phyloP scores from a whole-genome alignment of 1,140 invertebrate species.

The Dendrolimus kikuchii region DNA sequence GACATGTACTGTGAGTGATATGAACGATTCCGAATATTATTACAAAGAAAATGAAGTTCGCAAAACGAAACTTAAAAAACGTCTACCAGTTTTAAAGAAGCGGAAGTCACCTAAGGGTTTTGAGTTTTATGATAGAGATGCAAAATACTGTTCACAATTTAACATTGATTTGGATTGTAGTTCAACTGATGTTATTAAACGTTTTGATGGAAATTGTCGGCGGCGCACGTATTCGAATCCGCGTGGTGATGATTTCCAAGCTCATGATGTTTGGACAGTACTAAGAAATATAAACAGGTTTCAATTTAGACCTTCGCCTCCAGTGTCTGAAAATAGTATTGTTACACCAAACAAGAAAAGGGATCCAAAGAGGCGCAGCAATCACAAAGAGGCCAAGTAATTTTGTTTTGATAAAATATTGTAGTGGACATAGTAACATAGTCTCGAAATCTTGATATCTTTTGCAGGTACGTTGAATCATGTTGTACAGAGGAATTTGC shows the following conservation, averaged over 20 bases:
- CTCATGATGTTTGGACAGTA: slow-evolving; percentile 50
- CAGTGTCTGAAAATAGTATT: slow-evolving; percentile 37
- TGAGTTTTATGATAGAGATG: slow-evolving; percentile 40
- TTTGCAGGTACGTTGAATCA: slow-evolving; percentile 48
- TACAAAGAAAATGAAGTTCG: slow-evolving; percentile 19
- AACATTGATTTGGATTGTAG: slow-evolving; percentile 40
- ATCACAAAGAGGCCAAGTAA: slow-evolving; percentile 35
- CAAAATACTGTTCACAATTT: slow-evolving; percentile 31
- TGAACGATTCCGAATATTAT: slow-evolving; percentile 51
- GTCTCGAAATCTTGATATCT: neutral
- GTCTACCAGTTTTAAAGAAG: slow-evolving; percentile 16
- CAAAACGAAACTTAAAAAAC: slow-evolving; percentile 31
- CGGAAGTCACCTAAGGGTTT: slow-evolving; percentile 24
- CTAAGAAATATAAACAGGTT: slow-evolving; percentile 50
- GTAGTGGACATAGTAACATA: too few relatives aligned
- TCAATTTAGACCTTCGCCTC: slow-evolving; percentile 42
- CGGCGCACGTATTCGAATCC: too few relatives aligned
- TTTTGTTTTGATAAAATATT: slow-evolving; percentile 3
- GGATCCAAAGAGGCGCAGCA: slow-evolving; percentile 17
- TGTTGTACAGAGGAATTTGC: slow-evolving; percentile 50
- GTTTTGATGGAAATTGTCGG: slow-evolving; percentile 27
- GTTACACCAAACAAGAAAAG: slow-evolving; percentile 26
- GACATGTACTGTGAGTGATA: slow-evolving; percentile 50
- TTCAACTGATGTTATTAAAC: slow-evolving; percentile 35
- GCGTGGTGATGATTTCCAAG: neutral